Evolutionary conservation across 2,797 vertebrate species (phyloP).

Genomic region (Eospalax fontanierii): DNA sequence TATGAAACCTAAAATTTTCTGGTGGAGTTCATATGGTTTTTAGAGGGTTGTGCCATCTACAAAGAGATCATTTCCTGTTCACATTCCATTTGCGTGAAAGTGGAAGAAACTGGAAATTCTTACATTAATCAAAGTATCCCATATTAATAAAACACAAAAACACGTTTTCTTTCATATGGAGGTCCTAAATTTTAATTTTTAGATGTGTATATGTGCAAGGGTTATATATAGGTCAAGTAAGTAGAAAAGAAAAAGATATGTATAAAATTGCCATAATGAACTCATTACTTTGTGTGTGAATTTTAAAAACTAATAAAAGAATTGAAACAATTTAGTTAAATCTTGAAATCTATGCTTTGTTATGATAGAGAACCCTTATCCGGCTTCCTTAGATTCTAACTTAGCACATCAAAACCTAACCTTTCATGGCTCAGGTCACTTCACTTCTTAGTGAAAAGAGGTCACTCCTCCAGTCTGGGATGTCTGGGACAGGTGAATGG

Average conservation of each 20-base stretch:
- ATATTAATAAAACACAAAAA: too few species aligned
- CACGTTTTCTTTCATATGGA: too few species aligned
- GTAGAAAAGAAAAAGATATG: background rate
- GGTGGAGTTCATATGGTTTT: too few species aligned
- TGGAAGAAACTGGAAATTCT: too few species aligned
- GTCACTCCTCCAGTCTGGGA: background rate
- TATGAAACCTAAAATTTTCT: too few species aligned
- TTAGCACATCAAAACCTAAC: background rate
- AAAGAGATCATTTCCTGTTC: too few species aligned
- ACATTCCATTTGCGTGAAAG: too few species aligned
- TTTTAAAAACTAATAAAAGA: background rate
- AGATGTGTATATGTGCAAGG: too few species aligned
- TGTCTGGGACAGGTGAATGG: background rate
- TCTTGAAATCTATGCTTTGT: background rate
- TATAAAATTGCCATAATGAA: background rate
- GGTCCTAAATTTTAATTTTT: too few species aligned
- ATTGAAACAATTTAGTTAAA: background rate
- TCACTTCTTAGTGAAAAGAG: background rate
- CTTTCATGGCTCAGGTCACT: background rate
- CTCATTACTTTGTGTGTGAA: background rate
- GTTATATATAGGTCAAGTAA: background rate
- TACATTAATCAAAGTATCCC: too few species aligned
- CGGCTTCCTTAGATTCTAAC: background rate
- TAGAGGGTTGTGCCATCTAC: too few species aligned
- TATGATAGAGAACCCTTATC: background rate